These are phyloP conservation scores for Epirrhoe alternata DNA, from an alignment of 2,888 invertebrate species.

Conservation along the genomic window DNA sequence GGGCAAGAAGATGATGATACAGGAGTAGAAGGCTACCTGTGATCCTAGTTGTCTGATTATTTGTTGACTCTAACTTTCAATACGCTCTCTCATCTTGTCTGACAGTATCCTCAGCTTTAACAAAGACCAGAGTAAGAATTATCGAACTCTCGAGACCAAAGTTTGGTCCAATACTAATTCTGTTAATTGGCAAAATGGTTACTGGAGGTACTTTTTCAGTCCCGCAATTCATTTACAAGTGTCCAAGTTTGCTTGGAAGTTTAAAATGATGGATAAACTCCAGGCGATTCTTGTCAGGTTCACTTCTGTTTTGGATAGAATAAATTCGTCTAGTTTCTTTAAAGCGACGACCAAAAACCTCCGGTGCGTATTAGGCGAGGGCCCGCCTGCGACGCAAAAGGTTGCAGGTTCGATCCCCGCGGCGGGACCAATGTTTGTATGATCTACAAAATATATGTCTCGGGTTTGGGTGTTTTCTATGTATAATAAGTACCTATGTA, in stretches of 20 bases:
- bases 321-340: not conserved
- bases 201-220: conserved; percentile 30
- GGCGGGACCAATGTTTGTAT: too few relatives aligned
- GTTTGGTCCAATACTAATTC: conserved; percentile 52
- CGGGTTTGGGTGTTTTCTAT: too few relatives aligned
- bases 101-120: not conserved
- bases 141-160: conserved; percentile 49
- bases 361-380: too few relatives aligned
- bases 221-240: conserved; percentile 21
- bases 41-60: too few relatives aligned
- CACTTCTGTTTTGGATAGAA: not conserved
- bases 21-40: too few relatives aligned
- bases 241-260: conserved; percentile 19
- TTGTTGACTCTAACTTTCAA: not conserved
- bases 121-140: conserved; percentile 50
- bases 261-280: conserved; percentile 18
- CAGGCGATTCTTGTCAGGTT: not conserved
- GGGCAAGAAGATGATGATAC: too few relatives aligned
- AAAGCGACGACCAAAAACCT: not conserved
- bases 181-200: conserved; percentile 55
- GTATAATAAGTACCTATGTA: too few relatives aligned
- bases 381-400: too few relatives aligned
- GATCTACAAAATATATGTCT: too few relatives aligned
- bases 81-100: not conserved
- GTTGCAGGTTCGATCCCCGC: too few relatives aligned